A percentile compares a stretch with the other conserved stretches of the same genome.
Evolutionary conservation across 2,113 vertebrate genomes (phyloP).

Genomic region (Odobenus rosmarus): DNA sequence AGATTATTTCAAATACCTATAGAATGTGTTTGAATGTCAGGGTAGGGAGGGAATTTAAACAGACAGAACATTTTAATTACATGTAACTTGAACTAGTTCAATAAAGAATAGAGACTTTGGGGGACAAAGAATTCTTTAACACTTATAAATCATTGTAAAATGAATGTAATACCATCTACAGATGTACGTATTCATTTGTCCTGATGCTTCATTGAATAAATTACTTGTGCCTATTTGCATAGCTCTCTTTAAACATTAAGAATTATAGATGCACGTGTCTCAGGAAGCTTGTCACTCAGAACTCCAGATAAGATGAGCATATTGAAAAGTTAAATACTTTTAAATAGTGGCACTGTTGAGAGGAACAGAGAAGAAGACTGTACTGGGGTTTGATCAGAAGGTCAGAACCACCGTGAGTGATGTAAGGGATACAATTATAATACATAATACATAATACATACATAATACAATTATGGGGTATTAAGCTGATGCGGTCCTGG

Average conservation of each 20-base stretch:
- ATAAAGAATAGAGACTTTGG: not conserved
- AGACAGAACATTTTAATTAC: slow-evolving; percentile 40
- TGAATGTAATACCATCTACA: not conserved
- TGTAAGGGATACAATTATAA: too few relatives aligned
- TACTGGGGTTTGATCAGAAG: not conserved
- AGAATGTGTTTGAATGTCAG: slow-evolving; percentile 1
- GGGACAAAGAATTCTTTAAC: not conserved
- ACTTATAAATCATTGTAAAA: slow-evolving; percentile 27
- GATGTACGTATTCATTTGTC: not conserved
- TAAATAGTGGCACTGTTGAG: not conserved
- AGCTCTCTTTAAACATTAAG: slow-evolving; percentile 1
- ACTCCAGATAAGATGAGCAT: not conserved
- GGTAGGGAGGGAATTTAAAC: not conserved
- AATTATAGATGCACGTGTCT: not conserved
- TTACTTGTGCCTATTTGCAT: slow-evolving; percentile 5
- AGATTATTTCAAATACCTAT: slow-evolving; percentile 25
- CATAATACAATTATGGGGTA: too few relatives aligned
- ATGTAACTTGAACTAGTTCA: not conserved
- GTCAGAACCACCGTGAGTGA: not conserved
- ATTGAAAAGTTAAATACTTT: not conserved
- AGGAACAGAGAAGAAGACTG: not conserved
- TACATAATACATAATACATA: too few relatives aligned
- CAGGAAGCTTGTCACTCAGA: not conserved
- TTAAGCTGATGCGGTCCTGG: not conserved
- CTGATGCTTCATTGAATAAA: slow-evolving; percentile 5